These are phyloP conservation scores for Halyomorpha halys DNA, from an alignment of 1,140 invertebrate genomes.

Conservation along the genomic window DNA sequence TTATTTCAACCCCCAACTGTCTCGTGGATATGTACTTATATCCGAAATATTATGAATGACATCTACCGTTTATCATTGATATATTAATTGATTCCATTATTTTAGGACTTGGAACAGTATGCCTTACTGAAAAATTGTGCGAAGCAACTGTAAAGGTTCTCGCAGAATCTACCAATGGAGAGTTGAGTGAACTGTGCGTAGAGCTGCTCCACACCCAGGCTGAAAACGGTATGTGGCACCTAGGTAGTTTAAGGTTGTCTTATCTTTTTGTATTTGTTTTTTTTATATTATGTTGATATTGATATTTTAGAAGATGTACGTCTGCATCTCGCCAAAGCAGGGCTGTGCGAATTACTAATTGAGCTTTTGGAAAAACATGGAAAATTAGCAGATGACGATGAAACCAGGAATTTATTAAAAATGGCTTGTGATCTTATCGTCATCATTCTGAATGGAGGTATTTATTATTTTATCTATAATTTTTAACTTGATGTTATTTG, in stretches of 20 bases:
- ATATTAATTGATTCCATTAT: not conserved
- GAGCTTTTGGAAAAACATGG: conserved; percentile 61
- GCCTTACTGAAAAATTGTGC: conserved; percentile 43
- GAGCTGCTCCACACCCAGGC: conserved; percentile 62
- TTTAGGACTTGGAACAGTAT: conserved; percentile 2
- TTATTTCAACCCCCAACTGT: too few relatives aligned
- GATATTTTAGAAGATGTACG: conserved; percentile 58
- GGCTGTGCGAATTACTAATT: conserved; percentile 62
- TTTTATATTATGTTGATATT: not conserved
- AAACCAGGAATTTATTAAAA: conserved; percentile 62
- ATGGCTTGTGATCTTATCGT: conserved; percentile 76
- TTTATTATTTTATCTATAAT: conserved; percentile 29
- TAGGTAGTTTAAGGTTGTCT: not conserved
- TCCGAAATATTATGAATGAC: too few relatives aligned
- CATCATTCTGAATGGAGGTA: conserved; percentile 73
- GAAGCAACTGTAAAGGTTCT: conserved; percentile 47
- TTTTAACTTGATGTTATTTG: too few relatives aligned
- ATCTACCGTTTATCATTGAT: too few relatives aligned
- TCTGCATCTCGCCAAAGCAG: conserved; percentile 57
- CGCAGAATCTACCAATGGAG: conserved; percentile 48
- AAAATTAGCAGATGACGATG: conserved; percentile 47
- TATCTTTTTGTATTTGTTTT: too few relatives aligned
- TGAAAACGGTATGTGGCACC: conserved; percentile 50
- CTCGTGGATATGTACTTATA: too few relatives aligned
- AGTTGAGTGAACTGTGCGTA: conserved; percentile 61